A percentile compares a stretch with the other conserved stretches of the same genome.
Evolutionary conservation across 2,113 vertebrate genomes (phyloP).

Genomic region (Cavia aperea): DNA sequence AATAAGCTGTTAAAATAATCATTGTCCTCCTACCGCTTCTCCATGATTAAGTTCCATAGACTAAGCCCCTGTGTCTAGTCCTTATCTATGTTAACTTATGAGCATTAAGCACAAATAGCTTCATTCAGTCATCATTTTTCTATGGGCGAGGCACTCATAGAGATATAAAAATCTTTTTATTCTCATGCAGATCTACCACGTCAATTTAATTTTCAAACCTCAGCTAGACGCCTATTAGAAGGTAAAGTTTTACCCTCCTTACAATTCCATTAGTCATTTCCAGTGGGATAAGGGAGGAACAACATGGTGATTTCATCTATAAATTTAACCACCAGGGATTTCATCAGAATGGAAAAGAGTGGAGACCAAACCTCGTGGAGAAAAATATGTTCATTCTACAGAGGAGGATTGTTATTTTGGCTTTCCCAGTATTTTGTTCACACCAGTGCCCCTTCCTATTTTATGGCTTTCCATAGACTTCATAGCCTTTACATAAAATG

Average conservation of each 20-base stretch:
- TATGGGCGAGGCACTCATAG: too few relatives aligned
- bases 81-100: neutral
- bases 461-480: neutral
- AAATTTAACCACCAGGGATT: neutral
- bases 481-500: too few relatives aligned
- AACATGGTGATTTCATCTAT: neutral
- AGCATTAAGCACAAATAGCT: neutral
- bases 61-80: neutral
- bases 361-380: neutral
- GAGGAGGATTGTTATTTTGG: neutral
- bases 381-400: neutral
- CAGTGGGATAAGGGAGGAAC: neutral
- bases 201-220: neutral
- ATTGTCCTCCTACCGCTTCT: too few relatives aligned
- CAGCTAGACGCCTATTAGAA: neutral
- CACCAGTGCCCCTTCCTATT: neutral
- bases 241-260: neutral
- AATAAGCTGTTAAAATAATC: neutral
- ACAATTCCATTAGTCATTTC: neutral
- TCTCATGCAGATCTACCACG: neutral
- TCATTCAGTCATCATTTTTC: neutral
- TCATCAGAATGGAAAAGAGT: neutral
- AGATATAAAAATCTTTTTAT: neutral
- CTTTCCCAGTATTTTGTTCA: neutral
- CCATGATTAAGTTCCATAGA: neutral